Evolutionary conservation across 37 sponge, comb jelly and placozoan species (phyloP).

Genomic region (Agelas oroides): DNA sequence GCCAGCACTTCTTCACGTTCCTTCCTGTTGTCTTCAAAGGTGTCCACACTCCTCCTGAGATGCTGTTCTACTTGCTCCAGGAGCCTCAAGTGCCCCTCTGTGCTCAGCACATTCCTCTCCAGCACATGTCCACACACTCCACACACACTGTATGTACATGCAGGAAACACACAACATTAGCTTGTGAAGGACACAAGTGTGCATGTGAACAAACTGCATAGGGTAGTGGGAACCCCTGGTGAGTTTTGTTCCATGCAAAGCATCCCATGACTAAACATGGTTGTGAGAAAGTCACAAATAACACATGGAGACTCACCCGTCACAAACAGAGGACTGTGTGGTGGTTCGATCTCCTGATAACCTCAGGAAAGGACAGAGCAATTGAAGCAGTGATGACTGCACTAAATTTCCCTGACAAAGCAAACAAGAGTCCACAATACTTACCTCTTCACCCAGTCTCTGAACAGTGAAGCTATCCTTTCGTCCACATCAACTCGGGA

Average conservation of each 20-base stretch:
- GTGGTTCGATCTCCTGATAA: neutral
- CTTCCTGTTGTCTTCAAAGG: neutral
- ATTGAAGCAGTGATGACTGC: too few species aligned
- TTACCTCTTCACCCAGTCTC: too few species aligned
- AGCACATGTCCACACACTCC: neutral
- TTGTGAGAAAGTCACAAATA: too few species aligned
- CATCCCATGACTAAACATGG: too few species aligned
- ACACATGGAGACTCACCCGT: slow-evolving; percentile 8
- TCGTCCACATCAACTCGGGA: neutral
- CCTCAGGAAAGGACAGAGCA: neutral
- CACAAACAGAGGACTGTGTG: neutral
- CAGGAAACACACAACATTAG: too few species aligned
- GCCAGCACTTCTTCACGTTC: neutral
- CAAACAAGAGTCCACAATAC: too few species aligned
- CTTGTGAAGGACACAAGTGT: too few species aligned
- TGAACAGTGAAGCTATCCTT: too few species aligned
- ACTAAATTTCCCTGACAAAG: too few species aligned
- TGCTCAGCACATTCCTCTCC: neutral
- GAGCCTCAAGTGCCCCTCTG: neutral
- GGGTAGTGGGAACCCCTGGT: too few species aligned
- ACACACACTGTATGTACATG: neutral
- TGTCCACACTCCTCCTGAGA: neutral
- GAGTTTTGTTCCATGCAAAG: too few species aligned
- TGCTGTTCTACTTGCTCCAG: neutral
- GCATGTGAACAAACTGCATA: too few species aligned